Percentiles rank a stretch among this genome's conserved stretches.
phyloP scores from a whole-genome alignment of 2,888 invertebrate genomes.

The Drosophila subsilvestris region DNA sequence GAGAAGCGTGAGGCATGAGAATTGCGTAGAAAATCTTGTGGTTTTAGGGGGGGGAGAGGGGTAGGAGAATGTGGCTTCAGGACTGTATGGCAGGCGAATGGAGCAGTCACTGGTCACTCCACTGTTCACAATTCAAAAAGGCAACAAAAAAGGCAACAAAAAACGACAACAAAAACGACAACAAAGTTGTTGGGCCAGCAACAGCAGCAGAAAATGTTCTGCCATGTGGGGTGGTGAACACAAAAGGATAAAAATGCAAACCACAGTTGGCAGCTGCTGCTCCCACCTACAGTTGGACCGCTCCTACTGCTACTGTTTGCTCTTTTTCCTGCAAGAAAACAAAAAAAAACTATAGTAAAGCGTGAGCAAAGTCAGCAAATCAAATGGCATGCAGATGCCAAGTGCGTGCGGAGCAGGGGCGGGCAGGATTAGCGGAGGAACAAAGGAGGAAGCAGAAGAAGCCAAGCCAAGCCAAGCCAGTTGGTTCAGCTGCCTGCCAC shows the following conservation, averaged over 20 bases:
- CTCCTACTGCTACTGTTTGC: not conserved
- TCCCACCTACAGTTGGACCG: not conserved
- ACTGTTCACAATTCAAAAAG: conserved; percentile 37
- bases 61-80: not conserved
- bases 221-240: not conserved
- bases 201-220: conserved; percentile 13
- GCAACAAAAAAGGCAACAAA: conserved; percentile 28
- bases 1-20: conserved; percentile 17
- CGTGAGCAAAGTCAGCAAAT: conserved; percentile 60
- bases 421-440: conserved; percentile 22
- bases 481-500: conserved; percentile 45
- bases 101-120: conserved; percentile 19
- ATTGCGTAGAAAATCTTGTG: not conserved
- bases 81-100: not conserved
- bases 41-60: not conserved
- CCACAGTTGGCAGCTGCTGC: conserved; percentile 58
- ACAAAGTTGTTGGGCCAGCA: conserved; percentile 32
- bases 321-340: conserved; percentile 7
- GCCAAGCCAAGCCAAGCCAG: not conserved
- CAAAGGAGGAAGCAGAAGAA: not conserved
- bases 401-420: conserved; percentile 32
- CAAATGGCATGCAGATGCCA: conserved; percentile 59
- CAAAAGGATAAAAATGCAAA: conserved; percentile 32
- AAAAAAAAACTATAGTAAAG: conserved; percentile 10
- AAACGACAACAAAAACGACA: conserved; percentile 25